These are phyloP conservation scores for Hartigia nigra DNA, from an alignment of 2,888 invertebrate genomes.

Conservation along the genomic window DNA sequence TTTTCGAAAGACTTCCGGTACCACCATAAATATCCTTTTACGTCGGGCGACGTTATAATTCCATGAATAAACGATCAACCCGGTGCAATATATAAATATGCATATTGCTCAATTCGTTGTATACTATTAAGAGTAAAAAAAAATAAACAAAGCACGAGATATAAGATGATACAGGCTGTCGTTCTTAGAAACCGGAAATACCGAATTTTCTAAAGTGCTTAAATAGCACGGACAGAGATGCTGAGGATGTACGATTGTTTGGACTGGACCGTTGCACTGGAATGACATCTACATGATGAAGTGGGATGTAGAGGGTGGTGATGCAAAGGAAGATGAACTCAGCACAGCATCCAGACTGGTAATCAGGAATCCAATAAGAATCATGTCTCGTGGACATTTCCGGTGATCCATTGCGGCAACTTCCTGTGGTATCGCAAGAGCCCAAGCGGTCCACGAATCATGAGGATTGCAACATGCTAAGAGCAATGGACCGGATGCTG, in stretches of 20 bases:
- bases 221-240: not conserved
- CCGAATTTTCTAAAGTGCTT: not conserved
- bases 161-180: not conserved
- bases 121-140: not conserved
- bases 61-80: not conserved
- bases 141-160: not conserved
- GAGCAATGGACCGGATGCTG: constrained; percentile 2
- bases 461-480: constrained; percentile 2
- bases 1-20: constrained; percentile 2
- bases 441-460: not conserved
- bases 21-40: not conserved
- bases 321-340: not conserved
- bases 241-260: not conserved
- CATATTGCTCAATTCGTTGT: not conserved
- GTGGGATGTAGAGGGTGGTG: not conserved
- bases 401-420: not conserved
- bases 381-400: not conserved
- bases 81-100: not conserved
- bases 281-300: not conserved
- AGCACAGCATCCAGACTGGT: not conserved
- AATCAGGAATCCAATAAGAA: not conserved
- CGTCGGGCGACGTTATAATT: not conserved
- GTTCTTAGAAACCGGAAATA: not conserved
- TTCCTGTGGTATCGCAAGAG: not conserved
- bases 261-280: not conserved